Evolutionary conservation across 2,113 vertebrate genomes (phyloP).

Genomic region (Brachyhypopomus gauderio): DNA sequence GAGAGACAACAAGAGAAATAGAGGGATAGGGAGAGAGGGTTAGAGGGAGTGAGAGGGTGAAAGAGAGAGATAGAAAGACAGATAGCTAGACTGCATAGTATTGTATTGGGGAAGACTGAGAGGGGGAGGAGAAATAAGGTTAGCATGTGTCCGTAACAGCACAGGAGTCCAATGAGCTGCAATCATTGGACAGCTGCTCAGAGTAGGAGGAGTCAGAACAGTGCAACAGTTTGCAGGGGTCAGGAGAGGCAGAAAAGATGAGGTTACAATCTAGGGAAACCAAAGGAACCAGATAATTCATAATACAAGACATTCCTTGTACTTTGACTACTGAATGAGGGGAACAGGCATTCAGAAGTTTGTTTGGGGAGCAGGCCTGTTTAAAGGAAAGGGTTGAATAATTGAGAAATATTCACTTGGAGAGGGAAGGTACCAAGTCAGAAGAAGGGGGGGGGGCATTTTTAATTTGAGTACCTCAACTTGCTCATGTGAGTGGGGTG

Average conservation of each 20-base stretch:
- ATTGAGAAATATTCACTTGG: constrained; percentile 68
- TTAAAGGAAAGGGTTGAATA: constrained; percentile 38
- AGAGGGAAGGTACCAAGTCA: constrained; percentile 73
- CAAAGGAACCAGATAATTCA: constrained; percentile 61
- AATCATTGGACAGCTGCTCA: constrained; percentile 68
- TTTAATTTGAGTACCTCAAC: constrained; percentile 80
- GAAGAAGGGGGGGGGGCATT: constrained; percentile 66
- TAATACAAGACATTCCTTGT: constrained; percentile 52
- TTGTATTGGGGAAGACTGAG: constrained; percentile 55
- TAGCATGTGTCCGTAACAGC: constrained; percentile 63
- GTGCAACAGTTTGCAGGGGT: constrained; percentile 36
- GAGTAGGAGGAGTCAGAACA: constrained; percentile 58
- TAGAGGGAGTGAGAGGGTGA: background rate
- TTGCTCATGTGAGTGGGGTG: constrained; percentile 71
- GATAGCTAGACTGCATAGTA: constrained; percentile 45
- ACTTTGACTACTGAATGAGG: constrained; percentile 45
- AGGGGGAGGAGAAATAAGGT: constrained; percentile 51
- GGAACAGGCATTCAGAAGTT: constrained; percentile 34
- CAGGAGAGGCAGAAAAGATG: constrained; percentile 43
- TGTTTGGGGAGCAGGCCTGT: constrained; percentile 34
- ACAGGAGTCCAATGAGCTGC: constrained; percentile 70
- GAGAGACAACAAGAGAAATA: no score
- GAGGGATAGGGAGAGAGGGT: no score
- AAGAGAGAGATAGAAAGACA: constrained; percentile 41
- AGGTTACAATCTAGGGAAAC: constrained; percentile 44